Percentiles rank a stretch among this genome's conserved stretches.
Evolutionary conservation across 2,113 vertebrate genomes (phyloP).

Genomic region (Balaeniceps rex): DNA sequence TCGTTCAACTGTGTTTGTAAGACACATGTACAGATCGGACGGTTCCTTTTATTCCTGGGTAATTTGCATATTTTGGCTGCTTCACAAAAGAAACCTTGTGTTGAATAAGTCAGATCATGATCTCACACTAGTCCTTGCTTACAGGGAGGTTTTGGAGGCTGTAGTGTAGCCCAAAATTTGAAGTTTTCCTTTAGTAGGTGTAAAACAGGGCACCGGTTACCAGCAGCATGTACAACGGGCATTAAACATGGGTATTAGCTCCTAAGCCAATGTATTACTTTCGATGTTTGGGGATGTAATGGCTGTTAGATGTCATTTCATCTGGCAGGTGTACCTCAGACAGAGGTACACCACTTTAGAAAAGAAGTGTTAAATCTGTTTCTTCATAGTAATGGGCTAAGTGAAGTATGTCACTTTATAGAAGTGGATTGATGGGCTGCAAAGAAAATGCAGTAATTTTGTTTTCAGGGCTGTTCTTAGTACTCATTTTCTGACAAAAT

Average conservation of each 20-base stretch:
- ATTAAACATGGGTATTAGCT: background rate
- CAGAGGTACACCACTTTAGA: background rate
- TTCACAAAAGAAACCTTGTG: conserved; percentile 45
- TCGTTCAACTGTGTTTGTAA: conserved; percentile 17
- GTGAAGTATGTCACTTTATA: background rate
- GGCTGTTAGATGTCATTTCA: background rate
- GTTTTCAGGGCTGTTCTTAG: background rate
- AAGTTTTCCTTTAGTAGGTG: conserved; percentile 6
- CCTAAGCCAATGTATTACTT: background rate
- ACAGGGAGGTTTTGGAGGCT: background rate
- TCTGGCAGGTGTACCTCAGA: background rate
- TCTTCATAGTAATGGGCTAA: background rate
- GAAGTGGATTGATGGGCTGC: background rate
- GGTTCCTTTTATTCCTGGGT: conserved; percentile 42
- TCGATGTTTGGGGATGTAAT: background rate
- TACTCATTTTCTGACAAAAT: background rate
- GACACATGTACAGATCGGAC: conserved; percentile 19
- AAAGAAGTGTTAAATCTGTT: background rate
- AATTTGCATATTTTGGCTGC: conserved; percentile 59
- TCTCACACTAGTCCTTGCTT: conserved; percentile 3
- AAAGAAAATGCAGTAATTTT: background rate
- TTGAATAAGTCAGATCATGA: conserved; percentile 30
- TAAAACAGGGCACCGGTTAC: background rate
- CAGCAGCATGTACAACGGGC: background rate
- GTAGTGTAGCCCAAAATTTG: background rate